Conservation (phyloP, 2,113 vertebrate genomes). For the Melanostigma gelatinosum region DNA sequence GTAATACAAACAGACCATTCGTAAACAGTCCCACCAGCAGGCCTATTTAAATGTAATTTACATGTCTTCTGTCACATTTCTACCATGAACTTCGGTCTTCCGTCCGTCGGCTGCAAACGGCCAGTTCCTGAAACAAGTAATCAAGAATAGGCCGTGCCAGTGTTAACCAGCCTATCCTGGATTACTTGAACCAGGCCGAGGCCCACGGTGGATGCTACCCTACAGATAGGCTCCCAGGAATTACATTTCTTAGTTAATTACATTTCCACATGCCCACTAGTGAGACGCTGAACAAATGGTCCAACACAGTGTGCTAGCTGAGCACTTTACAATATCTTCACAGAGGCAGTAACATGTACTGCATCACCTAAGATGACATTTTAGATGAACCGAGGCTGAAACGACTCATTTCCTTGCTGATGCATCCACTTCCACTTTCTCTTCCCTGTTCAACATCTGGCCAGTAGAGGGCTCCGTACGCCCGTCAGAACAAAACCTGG, state of each 20-base stretch:
- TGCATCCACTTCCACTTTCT: slow-evolving; percentile 4
- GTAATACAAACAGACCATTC: slow-evolving; percentile 27
- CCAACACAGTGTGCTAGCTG: neutral
- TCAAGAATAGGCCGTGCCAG: slow-evolving; percentile 93
- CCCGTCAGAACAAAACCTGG: slow-evolving; percentile 28
- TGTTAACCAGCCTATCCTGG: slow-evolving; percentile 97
- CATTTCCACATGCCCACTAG: slow-evolving; percentile 45
- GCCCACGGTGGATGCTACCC: slow-evolving; percentile 56
- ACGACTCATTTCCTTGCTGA: slow-evolving; percentile 36
- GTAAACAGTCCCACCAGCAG: neutral
- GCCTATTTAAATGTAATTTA: neutral
- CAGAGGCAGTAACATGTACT: neutral
- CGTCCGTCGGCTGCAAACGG: slow-evolving; percentile 54
- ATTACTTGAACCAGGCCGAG: slow-evolving; percentile 95
- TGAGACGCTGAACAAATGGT: neutral
- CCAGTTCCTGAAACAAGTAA: slow-evolving; percentile 92
- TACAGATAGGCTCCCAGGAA: slow-evolving; percentile 28
- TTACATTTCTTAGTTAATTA: slow-evolving; percentile 60
- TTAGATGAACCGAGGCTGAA: slow-evolving; percentile 13
- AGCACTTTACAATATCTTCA: neutral
- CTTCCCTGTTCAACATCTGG: slow-evolving; percentile 42
- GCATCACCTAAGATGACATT: slow-evolving; percentile 21
- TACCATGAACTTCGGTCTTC: neutral
- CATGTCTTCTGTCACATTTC: neutral
- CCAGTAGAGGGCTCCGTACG: slow-evolving; percentile 70